Evolutionary conservation across 2,113 vertebrate species (phyloP).

Genomic region (Paramormyrops kingsleyae): DNA sequence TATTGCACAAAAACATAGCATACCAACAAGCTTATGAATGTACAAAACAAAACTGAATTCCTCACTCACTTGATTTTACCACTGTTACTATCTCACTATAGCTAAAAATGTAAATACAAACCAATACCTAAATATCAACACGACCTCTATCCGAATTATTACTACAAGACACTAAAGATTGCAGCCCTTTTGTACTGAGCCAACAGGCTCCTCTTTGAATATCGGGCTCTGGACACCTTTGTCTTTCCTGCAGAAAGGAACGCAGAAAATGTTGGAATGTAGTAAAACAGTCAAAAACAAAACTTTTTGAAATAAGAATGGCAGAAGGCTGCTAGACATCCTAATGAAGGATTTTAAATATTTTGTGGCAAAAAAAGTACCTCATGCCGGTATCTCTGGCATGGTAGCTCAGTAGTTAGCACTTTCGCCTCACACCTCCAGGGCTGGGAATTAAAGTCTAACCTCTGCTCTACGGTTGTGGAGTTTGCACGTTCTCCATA

Average conservation of each 20-base stretch:
- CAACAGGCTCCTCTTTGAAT: not conserved
- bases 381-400: not conserved
- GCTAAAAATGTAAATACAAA: not conserved
- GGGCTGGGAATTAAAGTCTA: not conserved
- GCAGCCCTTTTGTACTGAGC: not conserved
- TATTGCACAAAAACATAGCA: not conserved
- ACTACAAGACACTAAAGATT: not conserved
- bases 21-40: not conserved
- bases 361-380: not conserved
- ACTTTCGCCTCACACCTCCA: not conserved
- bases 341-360: not conserved
- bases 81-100: not conserved
- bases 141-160: not conserved
- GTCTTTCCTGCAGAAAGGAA: not conserved
- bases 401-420: not conserved
- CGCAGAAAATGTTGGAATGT: not conserved
- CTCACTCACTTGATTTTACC: not conserved
- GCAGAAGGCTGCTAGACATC: not conserved
- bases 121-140: not conserved
- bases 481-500: not conserved
- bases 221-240: not conserved
- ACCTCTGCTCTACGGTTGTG: not conserved
- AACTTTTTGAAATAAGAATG: not conserved
- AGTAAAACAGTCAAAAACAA: not conserved
- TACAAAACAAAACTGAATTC: not conserved